Evolutionary conservation across 2,888 invertebrate species (phyloP), one percentile per base, ranked within the genome.

Genomic region (Physocephala rufipes): DNA sequence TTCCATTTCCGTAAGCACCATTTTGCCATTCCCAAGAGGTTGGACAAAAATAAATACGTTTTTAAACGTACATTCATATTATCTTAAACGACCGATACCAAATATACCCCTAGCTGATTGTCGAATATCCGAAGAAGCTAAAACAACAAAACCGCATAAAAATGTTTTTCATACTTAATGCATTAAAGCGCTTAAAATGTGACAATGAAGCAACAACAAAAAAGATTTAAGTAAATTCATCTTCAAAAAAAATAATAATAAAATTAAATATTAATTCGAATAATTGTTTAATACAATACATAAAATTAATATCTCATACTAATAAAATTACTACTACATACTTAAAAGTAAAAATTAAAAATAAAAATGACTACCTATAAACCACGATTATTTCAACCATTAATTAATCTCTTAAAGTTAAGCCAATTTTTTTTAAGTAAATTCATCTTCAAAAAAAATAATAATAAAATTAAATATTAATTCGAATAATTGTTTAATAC

Each of bases 1-100:
- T 58, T 66, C 61, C 55, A 67, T 70, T 73, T 49, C 67, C 65
- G 43, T 36, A 55, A 71, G 58, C 53, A 67, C 70, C 58, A 2
- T 69, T 71, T 59, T 28, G 62, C 28, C 67, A 70, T 61, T 74
- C 75, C 74, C 75, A 51, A 49, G 75, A 72, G 74, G 73, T 63
- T 53, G 55, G 66, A 45, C 58, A 63, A 24, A 16, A 19, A 26
- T 47, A 7, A 19, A 59, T 19, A 12, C 26, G 13, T 7, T 9
- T 21, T 51, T 12, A 15, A 21, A 12, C 51, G 19, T n/a, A 51
- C 51, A 51, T 2, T 19, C 51, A 51, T 21, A n/a, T n/a, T 21
- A 51, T 15, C 15, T 15, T 51, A 51, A 1, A 21, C n/a, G 16
- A 47, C 13, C n/a, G 51, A n/a, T n/a, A 51, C n/a, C n/a, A 51